These are phyloP conservation scores for Zygothrica quintamaculata DNA, from an alignment of 2,888 invertebrate genomes.

Conservation along the genomic window DNA sequence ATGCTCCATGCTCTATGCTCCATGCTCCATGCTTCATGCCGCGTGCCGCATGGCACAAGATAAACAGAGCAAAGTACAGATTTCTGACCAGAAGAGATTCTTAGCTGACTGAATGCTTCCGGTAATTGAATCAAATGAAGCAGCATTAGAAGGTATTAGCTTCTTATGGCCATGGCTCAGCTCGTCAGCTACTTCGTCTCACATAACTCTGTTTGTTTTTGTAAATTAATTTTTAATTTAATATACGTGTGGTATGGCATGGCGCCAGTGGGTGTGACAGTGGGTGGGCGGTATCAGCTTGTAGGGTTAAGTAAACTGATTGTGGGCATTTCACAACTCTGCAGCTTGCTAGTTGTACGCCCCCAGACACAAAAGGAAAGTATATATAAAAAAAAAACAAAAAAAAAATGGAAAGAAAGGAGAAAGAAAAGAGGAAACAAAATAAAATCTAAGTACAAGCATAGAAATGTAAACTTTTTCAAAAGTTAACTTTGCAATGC, in stretches of 20 bases:
- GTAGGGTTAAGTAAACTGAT: no score
- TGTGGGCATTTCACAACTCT: slow-evolving; percentile 1
- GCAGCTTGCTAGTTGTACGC: slow-evolving; percentile 33
- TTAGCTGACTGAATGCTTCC: slow-evolving; percentile 69
- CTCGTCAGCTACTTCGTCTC: slow-evolving; percentile 5
- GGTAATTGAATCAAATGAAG: slow-evolving; percentile 80
- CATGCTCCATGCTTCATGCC: slow-evolving; percentile 52
- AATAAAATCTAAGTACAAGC: slow-evolving; percentile 2
- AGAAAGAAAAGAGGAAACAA: background rate
- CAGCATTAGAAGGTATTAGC: slow-evolving; percentile 80
- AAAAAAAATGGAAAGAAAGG: slow-evolving; percentile 1
- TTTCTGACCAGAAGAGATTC: slow-evolving; percentile 39
- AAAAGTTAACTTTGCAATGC: slow-evolving; percentile 24
- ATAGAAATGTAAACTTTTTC: background rate
- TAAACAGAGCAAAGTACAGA: slow-evolving; percentile 53
- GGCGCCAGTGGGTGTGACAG: slow-evolving; percentile 1
- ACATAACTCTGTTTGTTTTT: slow-evolving; percentile 75
- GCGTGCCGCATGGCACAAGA: slow-evolving; percentile 64
- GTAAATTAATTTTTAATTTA: slow-evolving; percentile 79
- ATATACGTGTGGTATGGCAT: slow-evolving; percentile 60
- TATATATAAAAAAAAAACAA: slow-evolving; percentile 2
- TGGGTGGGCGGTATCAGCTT: no score
- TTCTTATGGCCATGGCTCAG: slow-evolving; percentile 65
- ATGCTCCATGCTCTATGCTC: no score
- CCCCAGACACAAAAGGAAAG: slow-evolving; percentile 24